Base-by-base conservation (phyloP, 2,797 vertebrate species). In the Scarus forsteni region DNA sequence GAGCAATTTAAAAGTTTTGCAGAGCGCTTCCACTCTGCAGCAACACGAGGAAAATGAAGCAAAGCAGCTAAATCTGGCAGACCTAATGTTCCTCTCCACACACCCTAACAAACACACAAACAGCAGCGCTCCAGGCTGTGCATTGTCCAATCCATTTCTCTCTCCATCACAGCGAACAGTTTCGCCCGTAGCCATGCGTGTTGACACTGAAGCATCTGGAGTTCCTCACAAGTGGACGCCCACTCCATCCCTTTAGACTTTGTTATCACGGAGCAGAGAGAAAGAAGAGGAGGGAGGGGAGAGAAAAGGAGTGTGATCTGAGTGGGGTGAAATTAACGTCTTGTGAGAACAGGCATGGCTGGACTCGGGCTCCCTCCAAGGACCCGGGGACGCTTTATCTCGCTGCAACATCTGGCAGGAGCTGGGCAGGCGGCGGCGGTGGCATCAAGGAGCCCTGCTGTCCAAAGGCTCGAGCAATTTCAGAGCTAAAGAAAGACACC, bases 391-490 rank as follows among this genome's bases (percentile, higher is more conserved):
- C 11, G 75, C 65, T 46, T 90, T 79, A 90, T 92, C 92, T 88
- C 66, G 13, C 76, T 16, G 66, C 79, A 87, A 87, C 89, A 91
- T 92, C 87, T 91, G 90, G 85, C 74, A 66, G 73, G 54, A 48
- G 62, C 69, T 53, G 70, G 70, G 59, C 58, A 55, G 50, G 67
- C 72, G 42, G 67, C 72, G 42, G 68, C 76, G 27, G 71, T 59
- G 68, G 67, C 79, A 86, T 81, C 75, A 70, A 80, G 83, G 83
- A 79, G 45, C 63, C 76, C 80, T 3, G 58, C 84, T 74, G 78
- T 88, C 84, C 70, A 82, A 80, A 85, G 77, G 72, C 85, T 88
- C 62, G 63, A 82, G 86, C 75, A 79, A 85, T 87, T 87, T 89
- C 74, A 67, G 68, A 83, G 67, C 59, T 58, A 61, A 61, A 76